Evolutionary conservation across 37 sponge, comb jelly and placozoan species (phyloP).

Genomic region (Oopsacas minuta): DNA sequence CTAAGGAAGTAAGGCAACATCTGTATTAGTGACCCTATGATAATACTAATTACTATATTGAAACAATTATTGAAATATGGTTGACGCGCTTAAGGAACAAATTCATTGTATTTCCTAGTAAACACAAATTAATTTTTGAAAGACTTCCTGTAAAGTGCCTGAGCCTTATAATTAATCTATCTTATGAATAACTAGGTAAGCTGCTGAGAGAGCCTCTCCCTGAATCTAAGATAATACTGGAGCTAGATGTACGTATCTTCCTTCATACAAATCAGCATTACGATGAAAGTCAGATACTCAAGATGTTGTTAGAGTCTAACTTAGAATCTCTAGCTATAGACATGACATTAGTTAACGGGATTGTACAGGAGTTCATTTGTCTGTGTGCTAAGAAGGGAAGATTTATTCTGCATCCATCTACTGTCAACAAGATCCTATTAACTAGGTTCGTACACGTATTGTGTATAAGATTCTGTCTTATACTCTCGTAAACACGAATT

Average conservation of each 20-base stretch:
- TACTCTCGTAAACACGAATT: too few species aligned
- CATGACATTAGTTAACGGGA: not conserved
- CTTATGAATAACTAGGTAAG: not conserved
- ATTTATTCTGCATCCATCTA: not conserved
- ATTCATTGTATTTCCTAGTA: too few species aligned
- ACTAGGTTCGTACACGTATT: not conserved
- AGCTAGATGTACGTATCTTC: not conserved
- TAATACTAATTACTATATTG: too few species aligned
- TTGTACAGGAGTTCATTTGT: conserved; percentile 14
- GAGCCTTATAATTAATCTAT: too few species aligned
- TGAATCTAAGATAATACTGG: not conserved
- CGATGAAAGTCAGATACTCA: not conserved
- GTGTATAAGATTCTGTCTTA: too few species aligned
- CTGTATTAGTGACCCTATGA: too few species aligned
- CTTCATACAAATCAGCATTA: conserved; percentile 18
- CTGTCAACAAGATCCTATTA: not conserved
- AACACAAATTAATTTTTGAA: too few species aligned
- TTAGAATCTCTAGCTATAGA: conserved; percentile 1
- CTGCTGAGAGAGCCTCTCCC: not conserved
- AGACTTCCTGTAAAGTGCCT: too few species aligned
- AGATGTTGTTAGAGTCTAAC: not conserved
- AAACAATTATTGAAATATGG: too few species aligned
- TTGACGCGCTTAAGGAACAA: too few species aligned
- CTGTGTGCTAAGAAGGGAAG: conserved; percentile 13
- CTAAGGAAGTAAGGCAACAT: too few species aligned